These are phyloP conservation scores for Girardia tigrina DNA, from an alignment of 2,888 invertebrate genomes.

Conservation along the genomic window DNA sequence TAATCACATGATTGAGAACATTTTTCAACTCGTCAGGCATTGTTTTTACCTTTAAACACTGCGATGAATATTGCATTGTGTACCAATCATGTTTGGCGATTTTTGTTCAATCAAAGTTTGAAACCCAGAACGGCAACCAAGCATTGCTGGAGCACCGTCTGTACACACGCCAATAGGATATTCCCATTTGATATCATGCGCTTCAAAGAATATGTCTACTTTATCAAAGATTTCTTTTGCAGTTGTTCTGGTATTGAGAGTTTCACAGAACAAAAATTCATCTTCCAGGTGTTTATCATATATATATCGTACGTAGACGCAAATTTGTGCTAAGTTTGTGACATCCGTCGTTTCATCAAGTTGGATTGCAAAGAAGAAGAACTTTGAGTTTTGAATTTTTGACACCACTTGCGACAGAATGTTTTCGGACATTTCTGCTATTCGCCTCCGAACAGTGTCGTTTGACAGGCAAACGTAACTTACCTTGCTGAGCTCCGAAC, in stretches of 20 bases:
- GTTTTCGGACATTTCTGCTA: not conserved
- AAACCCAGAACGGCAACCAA: conserved; percentile 19
- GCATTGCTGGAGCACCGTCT: not conserved
- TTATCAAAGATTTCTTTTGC: conserved; percentile 25
- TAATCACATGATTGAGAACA: not conserved
- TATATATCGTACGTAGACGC: conserved; percentile 29
- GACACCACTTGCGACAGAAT: conserved; percentile 5
- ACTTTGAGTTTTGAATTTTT: not conserved
- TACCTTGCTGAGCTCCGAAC: too few relatives aligned
- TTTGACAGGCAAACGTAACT: too few relatives aligned
- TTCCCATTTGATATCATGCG: conserved; percentile 25
- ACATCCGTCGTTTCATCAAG: conserved; percentile 29
- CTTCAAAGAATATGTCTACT: conserved; percentile 27
- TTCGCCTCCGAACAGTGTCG: too few relatives aligned
- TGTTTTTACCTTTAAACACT: not conserved
- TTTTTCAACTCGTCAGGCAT: not conserved
- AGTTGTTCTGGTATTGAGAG: conserved; percentile 15
- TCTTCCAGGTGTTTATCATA: conserved; percentile 27
- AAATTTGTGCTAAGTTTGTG: conserved; percentile 26
- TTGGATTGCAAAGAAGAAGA: not conserved
- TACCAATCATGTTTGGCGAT: conserved; percentile 40
- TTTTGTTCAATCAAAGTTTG: conserved; percentile 1
- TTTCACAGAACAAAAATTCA: conserved; percentile 28
- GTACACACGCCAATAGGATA: conserved; percentile 13
- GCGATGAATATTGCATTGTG: not conserved